Evolutionary conservation across 2,888 invertebrate genomes (phyloP).

Genomic region (Machimus atricapillus): DNA sequence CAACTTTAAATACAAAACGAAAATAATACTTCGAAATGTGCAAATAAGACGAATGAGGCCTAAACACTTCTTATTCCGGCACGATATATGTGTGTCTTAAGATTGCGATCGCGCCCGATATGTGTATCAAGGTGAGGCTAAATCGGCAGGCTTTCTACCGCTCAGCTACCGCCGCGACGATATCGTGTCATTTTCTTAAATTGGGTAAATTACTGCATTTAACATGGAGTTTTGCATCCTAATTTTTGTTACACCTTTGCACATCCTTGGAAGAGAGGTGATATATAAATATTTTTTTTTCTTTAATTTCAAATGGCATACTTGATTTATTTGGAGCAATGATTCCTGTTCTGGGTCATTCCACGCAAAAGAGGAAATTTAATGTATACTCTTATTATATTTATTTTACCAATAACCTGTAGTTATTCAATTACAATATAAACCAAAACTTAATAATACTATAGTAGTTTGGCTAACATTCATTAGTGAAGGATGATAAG

Average conservation of each 20-base stretch:
- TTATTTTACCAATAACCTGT: too few species aligned
- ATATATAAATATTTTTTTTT: too few species aligned
- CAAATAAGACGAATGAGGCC: slow-evolving; percentile 19
- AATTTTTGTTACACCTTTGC: neutral
- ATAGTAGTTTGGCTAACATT: too few species aligned
- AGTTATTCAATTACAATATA: too few species aligned
- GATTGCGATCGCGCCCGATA: neutral
- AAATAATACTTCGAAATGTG: neutral
- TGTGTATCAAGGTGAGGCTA: neutral
- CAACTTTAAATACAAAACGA: neutral
- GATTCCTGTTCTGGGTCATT: too few species aligned
- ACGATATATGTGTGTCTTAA: neutral
- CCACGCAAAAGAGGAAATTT: too few species aligned
- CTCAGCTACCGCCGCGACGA: neutral
- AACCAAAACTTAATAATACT: too few species aligned
- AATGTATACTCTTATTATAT: too few species aligned
- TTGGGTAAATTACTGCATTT: neutral
- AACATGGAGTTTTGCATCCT: neutral
- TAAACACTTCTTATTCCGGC: slow-evolving; percentile 2
- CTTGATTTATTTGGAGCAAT: too few species aligned
- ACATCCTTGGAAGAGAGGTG: neutral
- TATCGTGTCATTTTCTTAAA: neutral
- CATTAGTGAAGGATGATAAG: too few species aligned
- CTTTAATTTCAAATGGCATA: too few species aligned
- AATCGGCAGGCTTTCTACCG: neutral